Evolutionary conservation across 2,113 vertebrate species (phyloP).

Genomic region (human): DNA sequence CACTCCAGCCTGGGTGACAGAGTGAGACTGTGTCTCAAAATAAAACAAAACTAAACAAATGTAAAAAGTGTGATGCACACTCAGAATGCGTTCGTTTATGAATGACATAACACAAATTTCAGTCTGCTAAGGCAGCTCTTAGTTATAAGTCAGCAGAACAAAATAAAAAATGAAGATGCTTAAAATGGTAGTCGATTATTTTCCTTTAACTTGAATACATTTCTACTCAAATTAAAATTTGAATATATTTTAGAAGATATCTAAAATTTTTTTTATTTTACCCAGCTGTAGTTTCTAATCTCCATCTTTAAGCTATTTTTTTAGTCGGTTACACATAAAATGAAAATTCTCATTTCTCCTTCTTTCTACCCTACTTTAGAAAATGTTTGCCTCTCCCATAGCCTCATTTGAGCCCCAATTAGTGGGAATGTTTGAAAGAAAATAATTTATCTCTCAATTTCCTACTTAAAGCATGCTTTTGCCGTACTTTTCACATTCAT

Average conservation of each 20-base stretch:
- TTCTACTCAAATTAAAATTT: constrained; percentile 42
- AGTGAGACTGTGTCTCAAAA: too few species aligned
- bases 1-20: too few species aligned
- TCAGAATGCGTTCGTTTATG: neutral
- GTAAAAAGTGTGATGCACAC: neutral
- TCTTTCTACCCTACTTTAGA: neutral
- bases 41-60: too few species aligned
- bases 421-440: neutral
- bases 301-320: neutral
- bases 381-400: neutral
- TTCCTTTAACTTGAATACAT: constrained; percentile 34
- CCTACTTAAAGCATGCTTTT: neutral
- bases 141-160: constrained; percentile 43
- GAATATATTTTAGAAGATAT: constrained; percentile 43
- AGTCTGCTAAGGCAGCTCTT: neutral
- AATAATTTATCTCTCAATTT: constrained; percentile 24
- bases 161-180: neutral
- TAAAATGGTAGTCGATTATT: constrained; percentile 48
- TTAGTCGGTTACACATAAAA: neutral
- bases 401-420: neutral
- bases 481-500: constrained; percentile 8
- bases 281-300: constrained; percentile 25
- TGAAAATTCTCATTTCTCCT: neutral
- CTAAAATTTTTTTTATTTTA: constrained; percentile 53
- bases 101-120: neutral